Evolutionary conservation across 2,797 vertebrate species (phyloP).

Genomic region (Anguilla megastoma): DNA sequence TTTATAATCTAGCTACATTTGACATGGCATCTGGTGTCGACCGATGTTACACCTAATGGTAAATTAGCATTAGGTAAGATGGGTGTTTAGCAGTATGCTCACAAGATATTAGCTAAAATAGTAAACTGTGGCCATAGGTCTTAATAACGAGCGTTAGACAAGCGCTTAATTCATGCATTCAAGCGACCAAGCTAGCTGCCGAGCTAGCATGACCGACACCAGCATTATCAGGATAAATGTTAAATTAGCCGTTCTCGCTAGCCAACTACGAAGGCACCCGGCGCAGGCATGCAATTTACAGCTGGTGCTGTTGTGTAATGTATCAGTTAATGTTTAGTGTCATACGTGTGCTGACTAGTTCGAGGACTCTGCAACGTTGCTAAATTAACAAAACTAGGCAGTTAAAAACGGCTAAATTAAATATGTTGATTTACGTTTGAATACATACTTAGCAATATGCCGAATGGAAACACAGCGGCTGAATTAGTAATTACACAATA

Average conservation of each 20-base stretch:
- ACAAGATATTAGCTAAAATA: background rate
- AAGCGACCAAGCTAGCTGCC: no score
- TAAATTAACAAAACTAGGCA: background rate
- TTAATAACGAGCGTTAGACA: background rate
- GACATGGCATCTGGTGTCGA: background rate
- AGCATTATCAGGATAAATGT: background rate
- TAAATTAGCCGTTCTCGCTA: background rate
- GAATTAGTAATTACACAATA: background rate
- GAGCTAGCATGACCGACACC: no score
- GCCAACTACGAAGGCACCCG: background rate
- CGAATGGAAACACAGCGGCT: background rate
- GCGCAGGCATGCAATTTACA: background rate
- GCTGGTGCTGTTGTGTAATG: background rate
- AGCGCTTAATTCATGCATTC: background rate
- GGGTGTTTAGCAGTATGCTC: background rate
- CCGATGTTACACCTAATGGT: background rate
- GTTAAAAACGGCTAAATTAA: background rate
- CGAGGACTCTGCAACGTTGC: background rate
- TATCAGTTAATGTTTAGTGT: no score
- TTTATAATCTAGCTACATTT: background rate
- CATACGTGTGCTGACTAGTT: background rate
- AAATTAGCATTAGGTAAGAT: background rate
- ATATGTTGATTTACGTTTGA: background rate
- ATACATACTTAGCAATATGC: constrained; percentile 56
- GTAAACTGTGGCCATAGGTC: no score